phyloP scores from a whole-genome alignment of 1,140 invertebrate species.

The Drosophila sechellia region DNA sequence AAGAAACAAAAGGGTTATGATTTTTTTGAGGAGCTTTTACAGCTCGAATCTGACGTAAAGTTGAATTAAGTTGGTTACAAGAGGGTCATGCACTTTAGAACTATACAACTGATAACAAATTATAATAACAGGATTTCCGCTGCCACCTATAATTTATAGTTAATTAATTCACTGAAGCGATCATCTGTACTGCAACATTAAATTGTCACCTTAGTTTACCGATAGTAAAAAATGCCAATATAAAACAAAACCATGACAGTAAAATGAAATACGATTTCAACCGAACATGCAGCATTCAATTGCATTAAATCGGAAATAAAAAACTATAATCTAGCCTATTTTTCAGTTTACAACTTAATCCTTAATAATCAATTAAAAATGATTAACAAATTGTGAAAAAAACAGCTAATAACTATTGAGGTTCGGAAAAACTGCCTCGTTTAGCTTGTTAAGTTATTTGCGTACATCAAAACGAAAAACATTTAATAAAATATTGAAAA shows the following conservation, averaged over 20 bases:
- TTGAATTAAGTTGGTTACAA: slow-evolving; percentile 5
- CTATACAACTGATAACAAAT: neutral
- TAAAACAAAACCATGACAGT: slow-evolving; percentile 8
- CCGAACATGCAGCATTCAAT: neutral
- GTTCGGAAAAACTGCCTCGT: slow-evolving; percentile 1
- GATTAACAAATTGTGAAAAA: slow-evolving; percentile 14
- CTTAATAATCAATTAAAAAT: slow-evolving; percentile 29
- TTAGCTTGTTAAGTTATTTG: slow-evolving; percentile 38
- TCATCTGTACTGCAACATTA: neutral
- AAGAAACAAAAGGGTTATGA: slow-evolving; percentile 11
- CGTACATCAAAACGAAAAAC: slow-evolving; percentile 33
- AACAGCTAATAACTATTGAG: slow-evolving; percentile 1
- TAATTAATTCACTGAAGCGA: neutral
- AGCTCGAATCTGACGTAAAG: slow-evolving; percentile 19
- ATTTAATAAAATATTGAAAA: slow-evolving; percentile 67
- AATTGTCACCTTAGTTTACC: slow-evolving; percentile 6
- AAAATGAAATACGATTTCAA: neutral
- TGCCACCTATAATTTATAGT: neutral
- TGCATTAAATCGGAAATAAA: neutral
- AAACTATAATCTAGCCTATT: slow-evolving; percentile 5
- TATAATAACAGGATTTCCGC: too few relatives aligned
- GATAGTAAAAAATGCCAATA: neutral
- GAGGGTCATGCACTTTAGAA: neutral
- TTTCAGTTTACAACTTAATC: slow-evolving; percentile 37
- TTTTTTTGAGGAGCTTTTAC: slow-evolving; percentile 1